Base-by-base conservation (phyloP, 1,140 invertebrate genomes). In the Diplogasteroides magnus region DNA sequence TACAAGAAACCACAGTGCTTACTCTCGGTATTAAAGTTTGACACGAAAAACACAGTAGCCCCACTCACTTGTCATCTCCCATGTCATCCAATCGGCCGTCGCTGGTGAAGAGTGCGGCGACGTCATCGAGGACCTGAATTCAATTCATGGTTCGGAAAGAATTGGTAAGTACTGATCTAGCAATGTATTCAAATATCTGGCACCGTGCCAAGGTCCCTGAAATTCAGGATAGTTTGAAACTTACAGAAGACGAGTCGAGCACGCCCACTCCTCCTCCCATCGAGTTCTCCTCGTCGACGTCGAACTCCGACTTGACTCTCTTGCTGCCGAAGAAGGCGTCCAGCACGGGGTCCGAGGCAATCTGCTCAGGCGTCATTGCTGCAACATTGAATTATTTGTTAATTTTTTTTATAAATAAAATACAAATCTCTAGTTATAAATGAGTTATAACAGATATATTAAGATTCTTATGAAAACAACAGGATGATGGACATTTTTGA, bases 271-370 rank as follows among this genome's bases (percentile, higher is more conserved):
- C 37, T 48, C 37, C 37, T 6, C 37, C 37, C 37, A 48, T 48
- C 6, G 37, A 48, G 19, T 6, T 48, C 37, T 6, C 37, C 37
- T 48, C 37, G 37, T 48, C 37, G 37, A 48, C 37, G 37, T 48
- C 37, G 19, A 48, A 48, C 37, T 48, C 37, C 6, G 6, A 11
- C 37, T 48, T 48, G 37, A 48, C 37, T 6, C 37, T 6, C 37
- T 48, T 48, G 37, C 37, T 48, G 37, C 37, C 37, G 37, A 48
- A 48, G 37, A 48, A 48, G 37, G 37, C 37, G 37, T 48, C 37
- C 6, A 48, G 19, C 6, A 48, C 37, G 37, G 37, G 37, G 37
- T 48, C 37, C 6, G 37, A 48, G 6, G 37, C 37, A 19, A 48
- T 19, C 19, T 48, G 37, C 37, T 48, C 37, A 19, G 37, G 6